Conservation (phyloP, 2,888 invertebrate genomes). For the Hedya salicella region DNA sequence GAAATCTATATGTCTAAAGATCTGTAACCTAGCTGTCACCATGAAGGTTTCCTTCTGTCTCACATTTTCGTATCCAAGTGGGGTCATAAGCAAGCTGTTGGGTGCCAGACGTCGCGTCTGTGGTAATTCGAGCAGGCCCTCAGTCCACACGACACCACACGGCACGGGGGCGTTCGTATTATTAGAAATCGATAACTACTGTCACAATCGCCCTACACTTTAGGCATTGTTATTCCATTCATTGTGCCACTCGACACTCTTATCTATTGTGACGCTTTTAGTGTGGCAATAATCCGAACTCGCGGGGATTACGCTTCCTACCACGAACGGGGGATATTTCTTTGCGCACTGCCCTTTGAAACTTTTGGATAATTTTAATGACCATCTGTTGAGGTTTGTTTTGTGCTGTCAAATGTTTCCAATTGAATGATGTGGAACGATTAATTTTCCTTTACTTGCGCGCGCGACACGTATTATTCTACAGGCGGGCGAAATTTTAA, state of each 20-base stretch:
- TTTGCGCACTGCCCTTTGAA: conserved; percentile 51
- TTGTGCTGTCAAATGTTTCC: conserved; percentile 41
- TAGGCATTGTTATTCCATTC: conserved; percentile 67
- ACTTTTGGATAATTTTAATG: conserved; percentile 49
- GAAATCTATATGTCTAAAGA: too few species aligned
- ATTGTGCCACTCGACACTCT: conserved; percentile 65
- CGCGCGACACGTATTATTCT: conserved; percentile 6
- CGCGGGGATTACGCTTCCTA: conserved; percentile 69
- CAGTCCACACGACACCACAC: conserved; percentile 54
- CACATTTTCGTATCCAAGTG: background rate
- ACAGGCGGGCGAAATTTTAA: conserved; percentile 18
- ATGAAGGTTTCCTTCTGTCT: background rate
- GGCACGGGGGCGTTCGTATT: conserved; percentile 73
- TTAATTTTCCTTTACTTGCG: conserved; percentile 34
- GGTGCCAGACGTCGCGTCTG: background rate
- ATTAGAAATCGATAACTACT: conserved; percentile 79
- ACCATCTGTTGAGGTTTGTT: conserved; percentile 52
- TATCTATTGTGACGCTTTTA: conserved; percentile 71
- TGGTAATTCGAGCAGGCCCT: conserved; percentile 32
- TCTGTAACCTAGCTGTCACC: background rate
- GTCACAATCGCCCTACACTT: conserved; percentile 70
- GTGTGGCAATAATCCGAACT: conserved; percentile 75
- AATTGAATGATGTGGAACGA: conserved; percentile 33
- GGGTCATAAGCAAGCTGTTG: background rate
- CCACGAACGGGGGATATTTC: conserved; percentile 52